These are phyloP conservation scores for Pollicipes pollicipes DNA, from an alignment of 1,140 invertebrate genomes.

Conservation along the genomic window DNA sequence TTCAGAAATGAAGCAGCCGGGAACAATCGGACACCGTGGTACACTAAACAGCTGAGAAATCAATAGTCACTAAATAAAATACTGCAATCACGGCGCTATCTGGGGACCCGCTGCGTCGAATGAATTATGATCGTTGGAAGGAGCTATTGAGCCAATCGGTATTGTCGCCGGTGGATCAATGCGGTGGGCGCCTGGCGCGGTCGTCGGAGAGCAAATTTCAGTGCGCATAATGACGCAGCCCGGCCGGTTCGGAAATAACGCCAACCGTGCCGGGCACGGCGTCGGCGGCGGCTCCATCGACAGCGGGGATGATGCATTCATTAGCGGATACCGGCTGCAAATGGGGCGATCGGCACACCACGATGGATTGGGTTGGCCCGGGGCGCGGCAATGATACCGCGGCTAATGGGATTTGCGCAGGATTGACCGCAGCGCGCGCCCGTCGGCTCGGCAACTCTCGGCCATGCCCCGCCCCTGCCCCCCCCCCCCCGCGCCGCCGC, in stretches of 20 bases:
- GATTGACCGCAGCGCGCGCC: background rate
- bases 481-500: too few species aligned
- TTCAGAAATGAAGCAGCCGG: too few species aligned
- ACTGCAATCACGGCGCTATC: background rate
- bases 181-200: too few species aligned
- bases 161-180: background rate
- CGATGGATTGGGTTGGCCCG: background rate
- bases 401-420: background rate
- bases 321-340: background rate
- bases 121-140: background rate
- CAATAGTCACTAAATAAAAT: slow-evolving; percentile 2
- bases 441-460: too few species aligned
- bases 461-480: too few species aligned
- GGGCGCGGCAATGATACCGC: background rate
- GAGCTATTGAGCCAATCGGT: background rate
- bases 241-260: too few species aligned
- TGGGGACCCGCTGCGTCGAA: background rate
- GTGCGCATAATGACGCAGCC: background rate
- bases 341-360: background rate
- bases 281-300: too few species aligned
- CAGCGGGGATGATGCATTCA: background rate
- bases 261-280: background rate
- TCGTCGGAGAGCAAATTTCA: background rate
- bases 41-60: background rate
- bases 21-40: background rate